These are phyloP conservation scores for Eulemur coronatus DNA, from an alignment of 2,797 vertebrate species.

Conservation along the genomic window DNA sequence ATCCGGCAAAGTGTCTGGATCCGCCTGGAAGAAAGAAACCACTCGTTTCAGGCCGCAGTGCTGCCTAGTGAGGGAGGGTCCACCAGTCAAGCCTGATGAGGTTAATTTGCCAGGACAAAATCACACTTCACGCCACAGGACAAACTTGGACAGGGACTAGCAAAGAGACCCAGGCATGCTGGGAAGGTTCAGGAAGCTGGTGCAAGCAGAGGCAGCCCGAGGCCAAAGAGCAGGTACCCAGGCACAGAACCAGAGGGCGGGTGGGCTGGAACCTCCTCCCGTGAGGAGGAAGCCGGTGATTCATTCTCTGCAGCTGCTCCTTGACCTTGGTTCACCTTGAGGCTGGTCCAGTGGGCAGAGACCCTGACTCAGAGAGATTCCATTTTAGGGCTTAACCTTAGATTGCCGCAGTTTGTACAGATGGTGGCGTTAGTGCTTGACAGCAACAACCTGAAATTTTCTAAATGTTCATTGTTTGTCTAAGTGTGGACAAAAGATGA, in stretches of 20 bases:
- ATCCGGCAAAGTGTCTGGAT: not conserved
- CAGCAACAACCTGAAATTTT: conserved; percentile 59
- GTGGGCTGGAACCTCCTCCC: not conserved
- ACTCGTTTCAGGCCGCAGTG: not conserved
- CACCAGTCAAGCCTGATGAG: too few species aligned
- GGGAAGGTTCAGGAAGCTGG: not conserved
- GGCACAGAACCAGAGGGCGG: not conserved
- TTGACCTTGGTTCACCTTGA: conserved; percentile 50
- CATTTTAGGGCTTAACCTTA: not conserved
- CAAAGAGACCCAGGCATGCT: not conserved
- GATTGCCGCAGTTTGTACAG: not conserved
- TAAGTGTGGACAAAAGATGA: conserved; percentile 56
- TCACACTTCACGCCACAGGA: not conserved
- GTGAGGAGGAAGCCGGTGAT: not conserved
- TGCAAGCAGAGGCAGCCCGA: not conserved
- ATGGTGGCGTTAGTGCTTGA: not conserved
- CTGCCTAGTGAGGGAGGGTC: not conserved
- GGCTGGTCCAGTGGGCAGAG: conserved; percentile 38
- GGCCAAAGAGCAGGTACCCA: not conserved
- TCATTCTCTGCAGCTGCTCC: not conserved
- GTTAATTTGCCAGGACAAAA: not conserved
- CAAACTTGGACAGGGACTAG: not conserved
- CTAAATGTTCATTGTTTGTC: conserved; percentile 55
- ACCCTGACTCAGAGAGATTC: conserved; percentile 65
- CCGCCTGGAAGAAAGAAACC: too few species aligned